Percentiles rank a stretch among this genome's conserved stretches.
Conservation (phyloP, 2,888 invertebrate species). For the Bellardia pandia region DNA sequence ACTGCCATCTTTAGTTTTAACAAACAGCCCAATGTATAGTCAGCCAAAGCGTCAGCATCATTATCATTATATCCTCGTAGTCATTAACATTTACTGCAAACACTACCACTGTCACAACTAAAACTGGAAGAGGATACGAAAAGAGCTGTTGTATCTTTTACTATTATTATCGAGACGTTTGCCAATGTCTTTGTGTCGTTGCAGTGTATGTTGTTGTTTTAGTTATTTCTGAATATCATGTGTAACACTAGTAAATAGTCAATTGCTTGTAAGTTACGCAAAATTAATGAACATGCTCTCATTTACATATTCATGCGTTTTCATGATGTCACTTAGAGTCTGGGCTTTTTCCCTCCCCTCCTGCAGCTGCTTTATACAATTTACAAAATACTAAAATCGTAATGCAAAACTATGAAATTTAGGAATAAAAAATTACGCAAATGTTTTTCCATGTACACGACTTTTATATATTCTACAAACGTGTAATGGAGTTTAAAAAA, state of each 20-base stretch:
- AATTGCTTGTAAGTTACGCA: conserved; percentile 72
- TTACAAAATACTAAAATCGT: conserved; percentile 18
- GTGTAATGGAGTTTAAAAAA: background rate
- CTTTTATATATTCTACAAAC: conserved; percentile 29
- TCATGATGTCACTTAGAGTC: conserved; percentile 35
- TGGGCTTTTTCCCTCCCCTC: background rate
- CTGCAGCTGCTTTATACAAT: background rate
- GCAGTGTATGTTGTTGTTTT: conserved; percentile 1
- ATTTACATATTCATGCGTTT: conserved; percentile 73
- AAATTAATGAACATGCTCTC: conserved; percentile 73
- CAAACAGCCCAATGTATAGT: conserved; percentile 2
- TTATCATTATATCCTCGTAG: conserved; percentile 44
- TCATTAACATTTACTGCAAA: conserved; percentile 55
- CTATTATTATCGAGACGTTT: background rate
- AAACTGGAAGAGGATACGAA: conserved; percentile 64
- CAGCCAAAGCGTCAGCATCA: background rate
- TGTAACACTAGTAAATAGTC: conserved; percentile 72
- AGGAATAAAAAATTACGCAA: conserved; percentile 42
- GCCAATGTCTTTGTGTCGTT: background rate
- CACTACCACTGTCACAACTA: conserved; percentile 73
- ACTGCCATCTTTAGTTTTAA: conserved; percentile 41
- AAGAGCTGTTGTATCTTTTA: background rate
- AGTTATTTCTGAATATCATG: conserved; percentile 57
- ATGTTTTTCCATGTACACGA: conserved; percentile 27
- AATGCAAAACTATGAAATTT: conserved; percentile 40